A percentile compares a stretch with the other conserved stretches of the same genome.
These are phyloP conservation scores for Orchesellides sinensis DNA, from an alignment of 2,888 invertebrate species.

Conservation along the genomic window DNA sequence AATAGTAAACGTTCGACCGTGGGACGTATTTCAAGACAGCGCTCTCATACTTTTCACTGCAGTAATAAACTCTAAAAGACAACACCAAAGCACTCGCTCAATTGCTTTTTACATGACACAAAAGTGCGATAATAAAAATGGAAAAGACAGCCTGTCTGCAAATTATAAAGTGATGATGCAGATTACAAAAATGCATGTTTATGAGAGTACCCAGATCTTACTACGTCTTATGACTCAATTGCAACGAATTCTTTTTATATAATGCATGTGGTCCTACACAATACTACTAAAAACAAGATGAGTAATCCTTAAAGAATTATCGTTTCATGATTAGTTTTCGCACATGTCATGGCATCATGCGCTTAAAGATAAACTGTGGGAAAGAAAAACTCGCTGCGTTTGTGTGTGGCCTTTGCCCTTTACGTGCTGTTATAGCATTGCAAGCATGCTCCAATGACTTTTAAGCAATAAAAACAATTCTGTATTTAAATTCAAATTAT, in stretches of 20 bases:
- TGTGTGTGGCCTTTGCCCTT: slow-evolving; percentile 50
- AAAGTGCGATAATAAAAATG: slow-evolving; percentile 2
- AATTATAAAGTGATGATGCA: neutral
- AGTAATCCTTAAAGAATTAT: slow-evolving; percentile 26
- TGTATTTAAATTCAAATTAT: neutral
- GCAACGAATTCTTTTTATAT: neutral
- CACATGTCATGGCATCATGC: slow-evolving; percentile 39
- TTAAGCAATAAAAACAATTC: too few species aligned
- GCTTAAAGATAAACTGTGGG: neutral
- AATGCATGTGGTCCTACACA: too few species aligned
- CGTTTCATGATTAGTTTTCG: slow-evolving; percentile 14
- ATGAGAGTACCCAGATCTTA: neutral
- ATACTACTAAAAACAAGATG: slow-evolving; percentile 7
- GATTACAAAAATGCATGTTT: neutral
- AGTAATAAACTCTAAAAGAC: slow-evolving; percentile 37
- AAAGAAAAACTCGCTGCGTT: neutral
- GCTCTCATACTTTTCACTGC: slow-evolving; percentile 46
- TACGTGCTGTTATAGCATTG: neutral
- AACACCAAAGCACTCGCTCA: slow-evolving; percentile 20
- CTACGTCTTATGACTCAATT: neutral
- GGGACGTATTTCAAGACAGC: slow-evolving; percentile 44
- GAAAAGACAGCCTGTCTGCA: slow-evolving; percentile 38
- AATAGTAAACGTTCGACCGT: slow-evolving; percentile 60
- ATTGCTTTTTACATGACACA: neutral
- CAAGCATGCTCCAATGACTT: too few species aligned